Evolutionary conservation across 2,797 vertebrate species (phyloP).

Genomic region (Arrhamphus sclerolepis): DNA sequence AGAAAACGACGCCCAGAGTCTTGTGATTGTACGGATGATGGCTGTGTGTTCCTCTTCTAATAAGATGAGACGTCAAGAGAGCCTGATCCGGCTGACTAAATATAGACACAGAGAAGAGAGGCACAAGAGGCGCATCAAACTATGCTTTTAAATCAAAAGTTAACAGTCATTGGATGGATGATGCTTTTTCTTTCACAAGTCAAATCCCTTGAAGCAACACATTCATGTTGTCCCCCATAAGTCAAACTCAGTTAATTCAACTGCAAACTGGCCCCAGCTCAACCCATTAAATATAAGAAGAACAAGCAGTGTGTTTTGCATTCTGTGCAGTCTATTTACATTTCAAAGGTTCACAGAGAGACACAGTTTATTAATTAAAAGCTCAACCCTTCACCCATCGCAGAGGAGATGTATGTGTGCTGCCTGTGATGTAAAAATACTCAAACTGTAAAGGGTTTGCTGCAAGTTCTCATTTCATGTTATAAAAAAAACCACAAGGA

Average conservation of each 20-base stretch:
- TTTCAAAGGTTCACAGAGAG: slow-evolving; percentile 69
- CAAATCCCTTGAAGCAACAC: slow-evolving; percentile 33
- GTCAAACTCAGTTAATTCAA: slow-evolving; percentile 37
- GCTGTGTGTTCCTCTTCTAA: slow-evolving; percentile 54
- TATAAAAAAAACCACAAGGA: not conserved
- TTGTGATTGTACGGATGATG: slow-evolving; percentile 56
- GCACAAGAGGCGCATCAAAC: slow-evolving; percentile 51
- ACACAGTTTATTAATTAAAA: slow-evolving; percentile 65
- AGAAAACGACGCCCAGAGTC: slow-evolving; percentile 51
- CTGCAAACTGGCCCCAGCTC: slow-evolving; percentile 10
- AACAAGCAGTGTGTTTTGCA: slow-evolving; percentile 23
- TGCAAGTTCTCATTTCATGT: not conserved
- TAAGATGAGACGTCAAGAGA: slow-evolving; percentile 64
- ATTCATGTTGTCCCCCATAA: slow-evolving; percentile 26
- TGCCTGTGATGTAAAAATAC: slow-evolving; percentile 39
- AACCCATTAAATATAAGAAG: slow-evolving; percentile 18
- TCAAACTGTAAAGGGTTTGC: not conserved
- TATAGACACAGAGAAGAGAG: slow-evolving; percentile 55
- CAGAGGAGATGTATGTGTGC: slow-evolving; percentile 43
- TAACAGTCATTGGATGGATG: slow-evolving; percentile 38
- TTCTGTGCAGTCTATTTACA: slow-evolving; percentile 66
- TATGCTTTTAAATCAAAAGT: slow-evolving; percentile 49
- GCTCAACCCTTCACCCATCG: slow-evolving; percentile 56
- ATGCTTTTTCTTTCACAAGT: slow-evolving; percentile 24
- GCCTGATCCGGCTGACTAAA: slow-evolving; percentile 63